Evolutionary conservation across 2,888 invertebrate species (phyloP).

Genomic region (Drosophila siamana): DNA sequence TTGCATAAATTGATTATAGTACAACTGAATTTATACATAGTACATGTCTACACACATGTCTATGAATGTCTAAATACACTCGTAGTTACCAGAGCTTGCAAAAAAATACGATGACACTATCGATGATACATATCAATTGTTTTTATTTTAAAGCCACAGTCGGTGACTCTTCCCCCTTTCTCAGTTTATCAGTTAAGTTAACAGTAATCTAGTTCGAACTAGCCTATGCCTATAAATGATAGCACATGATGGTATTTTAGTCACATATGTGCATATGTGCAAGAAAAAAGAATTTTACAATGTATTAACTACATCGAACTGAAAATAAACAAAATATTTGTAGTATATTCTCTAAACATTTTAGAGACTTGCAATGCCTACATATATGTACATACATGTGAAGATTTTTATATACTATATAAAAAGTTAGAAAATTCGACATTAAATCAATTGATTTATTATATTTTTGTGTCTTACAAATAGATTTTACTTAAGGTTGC

Average conservation of each 20-base stretch:
- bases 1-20: constrained; percentile 38
- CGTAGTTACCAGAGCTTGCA: constrained; percentile 14
- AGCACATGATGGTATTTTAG: not conserved
- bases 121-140: constrained; percentile 22
- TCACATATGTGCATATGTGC: not conserved
- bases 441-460: not conserved
- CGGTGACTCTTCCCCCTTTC: not conserved
- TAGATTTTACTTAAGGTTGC: not conserved
- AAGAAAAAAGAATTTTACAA: not conserved
- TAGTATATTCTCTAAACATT: not conserved
- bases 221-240: not conserved
- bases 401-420: not conserved
- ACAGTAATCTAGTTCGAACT: constrained; percentile 14
- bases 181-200: constrained; percentile 2
- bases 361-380: not conserved
- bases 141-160: constrained; percentile 12
- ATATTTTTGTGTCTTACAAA: not conserved
- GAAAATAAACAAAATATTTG: constrained; percentile 1
- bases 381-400: not conserved
- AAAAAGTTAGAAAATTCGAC: not conserved
- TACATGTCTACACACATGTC: constrained; percentile 8
- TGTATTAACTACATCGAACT: not conserved
- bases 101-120: constrained; percentile 32
- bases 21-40: constrained; percentile 25
- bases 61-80: constrained; percentile 12